Evolutionary conservation across 2,113 vertebrate genomes (phyloP), one percentile per base, ranked within the genome.

Genomic region (Gymnarchus niloticus): DNA sequence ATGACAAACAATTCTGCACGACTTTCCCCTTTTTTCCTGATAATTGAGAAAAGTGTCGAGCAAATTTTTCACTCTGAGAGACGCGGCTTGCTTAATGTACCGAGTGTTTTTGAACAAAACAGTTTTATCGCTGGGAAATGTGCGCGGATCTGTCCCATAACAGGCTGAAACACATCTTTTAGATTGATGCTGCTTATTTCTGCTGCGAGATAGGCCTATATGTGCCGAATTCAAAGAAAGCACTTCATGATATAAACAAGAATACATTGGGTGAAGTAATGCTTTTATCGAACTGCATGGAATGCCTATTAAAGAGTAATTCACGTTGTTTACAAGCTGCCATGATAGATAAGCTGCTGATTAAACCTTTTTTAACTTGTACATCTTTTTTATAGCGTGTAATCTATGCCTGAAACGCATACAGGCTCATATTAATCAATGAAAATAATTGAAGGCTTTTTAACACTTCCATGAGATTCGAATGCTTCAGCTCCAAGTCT

Each of bases 21-120:
- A 78, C 76, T 46, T 78, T 78, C 44, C 44, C 76, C 44, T 78
- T 78, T 21, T 78, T 46, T 46, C 59, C 33, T 65, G 41, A 46
- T 46, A 78, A 78, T 49, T 78, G 76, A 78, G 41, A 44, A 78
- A 78, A 78, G 37, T 78, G 41, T 78, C 46, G 41, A 48, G 41
- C 46, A 49, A 48, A 81, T 81, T 51, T 73, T 81, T 81, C 77
- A 73, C 46, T 25, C 44, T 21, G 44, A 51, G 76, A 46, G 48
- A 51, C 5, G 21, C n/a, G 48, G 48, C n/a, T 17, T 49, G 77
- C n/a, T 81, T 81, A 73, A 49, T 49, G 44, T 51, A 28, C 77
- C 48, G 3, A 51, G 77, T 81, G 48, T 81, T 81, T 81, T 51
- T 51, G 25, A 49, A 81, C 12, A 81, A 81, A 81, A 81, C n/a